Evolutionary conservation across 1,140 invertebrate genomes (phyloP).

Genomic region (Rhopalosiphum padi): DNA sequence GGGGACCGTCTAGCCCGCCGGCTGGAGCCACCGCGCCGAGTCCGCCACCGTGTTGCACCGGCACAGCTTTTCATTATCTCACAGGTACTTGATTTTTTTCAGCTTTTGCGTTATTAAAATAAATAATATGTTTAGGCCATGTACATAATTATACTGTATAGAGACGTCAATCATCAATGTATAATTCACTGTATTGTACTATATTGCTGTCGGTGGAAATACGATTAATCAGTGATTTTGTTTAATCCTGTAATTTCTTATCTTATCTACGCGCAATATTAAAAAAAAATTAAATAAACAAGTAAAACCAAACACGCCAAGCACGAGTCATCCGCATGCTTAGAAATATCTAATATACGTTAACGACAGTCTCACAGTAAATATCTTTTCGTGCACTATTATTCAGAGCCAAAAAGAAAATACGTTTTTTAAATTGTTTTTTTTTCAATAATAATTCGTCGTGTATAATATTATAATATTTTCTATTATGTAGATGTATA

Average conservation of each 20-base stretch:
- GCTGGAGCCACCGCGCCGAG: constrained; percentile 76
- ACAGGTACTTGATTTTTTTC: constrained; percentile 2
- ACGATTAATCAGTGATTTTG: not conserved
- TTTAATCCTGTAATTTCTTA: not conserved
- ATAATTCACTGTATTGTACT: too few species aligned
- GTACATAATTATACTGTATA: too few species aligned
- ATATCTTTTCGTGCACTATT: not conserved
- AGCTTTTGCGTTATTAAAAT: too few species aligned
- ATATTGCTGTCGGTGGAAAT: not conserved
- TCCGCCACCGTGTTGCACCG: constrained; percentile 69
- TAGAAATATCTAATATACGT: not conserved
- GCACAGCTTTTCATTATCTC: constrained; percentile 59
- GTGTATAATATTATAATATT: not conserved
- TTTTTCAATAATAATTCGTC: not conserved
- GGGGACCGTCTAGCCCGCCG: constrained; percentile 76
- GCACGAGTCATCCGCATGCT: not conserved
- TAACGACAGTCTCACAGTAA: not conserved
- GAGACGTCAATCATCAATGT: too few species aligned
- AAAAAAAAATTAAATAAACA: not conserved
- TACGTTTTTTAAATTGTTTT: not conserved
- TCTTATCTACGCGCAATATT: not conserved
- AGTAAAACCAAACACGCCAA: not conserved
- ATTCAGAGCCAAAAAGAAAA: not conserved
- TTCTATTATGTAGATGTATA: not conserved
- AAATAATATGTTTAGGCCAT: too few species aligned